phyloP scores from a whole-genome alignment of 2,113 vertebrate species.

The Eretmochelys imbricata region DNA sequence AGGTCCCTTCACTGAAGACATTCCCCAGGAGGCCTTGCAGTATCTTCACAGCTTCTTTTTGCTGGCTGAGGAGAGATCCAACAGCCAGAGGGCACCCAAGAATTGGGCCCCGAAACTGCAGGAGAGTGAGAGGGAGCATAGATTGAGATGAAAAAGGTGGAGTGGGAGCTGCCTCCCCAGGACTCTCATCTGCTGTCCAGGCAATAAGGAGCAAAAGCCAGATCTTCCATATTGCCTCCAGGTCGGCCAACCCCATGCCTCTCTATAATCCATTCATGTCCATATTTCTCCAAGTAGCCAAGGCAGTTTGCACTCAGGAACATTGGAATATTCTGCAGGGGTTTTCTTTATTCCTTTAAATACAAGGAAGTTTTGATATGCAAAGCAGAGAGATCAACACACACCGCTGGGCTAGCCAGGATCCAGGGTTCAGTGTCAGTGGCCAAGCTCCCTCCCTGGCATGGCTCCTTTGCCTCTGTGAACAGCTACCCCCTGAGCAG shows the following conservation, averaged over 20 bases:
- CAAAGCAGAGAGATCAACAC: background rate
- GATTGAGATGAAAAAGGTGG: background rate
- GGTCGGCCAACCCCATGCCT: background rate
- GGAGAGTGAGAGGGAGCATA: background rate
- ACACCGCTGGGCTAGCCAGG: background rate
- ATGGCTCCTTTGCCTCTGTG: background rate
- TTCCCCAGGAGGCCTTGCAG: background rate
- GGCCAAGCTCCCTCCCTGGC: background rate
- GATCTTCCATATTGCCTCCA: background rate
- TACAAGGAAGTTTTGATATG: background rate
- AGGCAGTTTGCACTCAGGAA: slow-evolving; percentile 32
- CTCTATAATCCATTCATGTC: background rate
- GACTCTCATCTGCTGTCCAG: background rate
- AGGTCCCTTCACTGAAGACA: background rate
- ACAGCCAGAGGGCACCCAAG: background rate
- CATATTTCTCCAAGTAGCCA: background rate
- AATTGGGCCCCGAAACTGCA: background rate
- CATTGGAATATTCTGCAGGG: background rate
- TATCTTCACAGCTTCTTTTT: background rate
- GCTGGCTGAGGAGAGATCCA: background rate
- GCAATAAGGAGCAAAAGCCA: background rate
- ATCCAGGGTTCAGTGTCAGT: background rate
- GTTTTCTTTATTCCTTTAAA: background rate
- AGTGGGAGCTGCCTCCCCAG: background rate
- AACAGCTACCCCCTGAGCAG: background rate